Conservation (phyloP, 2,797 vertebrate species). For the Furcifer pardalis region DNA sequence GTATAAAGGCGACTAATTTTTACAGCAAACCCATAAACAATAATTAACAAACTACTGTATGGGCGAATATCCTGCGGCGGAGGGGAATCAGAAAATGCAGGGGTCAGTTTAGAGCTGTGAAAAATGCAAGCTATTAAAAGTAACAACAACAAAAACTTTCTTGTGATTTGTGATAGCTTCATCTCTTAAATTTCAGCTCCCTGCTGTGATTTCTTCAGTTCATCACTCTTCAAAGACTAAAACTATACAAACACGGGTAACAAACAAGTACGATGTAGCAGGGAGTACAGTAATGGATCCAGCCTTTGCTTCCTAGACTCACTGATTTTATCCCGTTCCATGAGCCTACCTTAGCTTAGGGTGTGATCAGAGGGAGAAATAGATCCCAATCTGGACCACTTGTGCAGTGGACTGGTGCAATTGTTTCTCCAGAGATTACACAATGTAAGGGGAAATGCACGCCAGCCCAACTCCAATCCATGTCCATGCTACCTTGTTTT, state of each 20-base stretch:
- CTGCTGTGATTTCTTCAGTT: background rate
- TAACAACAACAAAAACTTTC: background rate
- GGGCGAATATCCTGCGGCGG: slow-evolving; percentile 62
- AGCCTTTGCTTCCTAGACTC: background rate
- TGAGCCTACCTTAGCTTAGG: background rate
- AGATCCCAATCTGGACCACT: too few relatives aligned
- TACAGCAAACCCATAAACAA: slow-evolving; percentile 71
- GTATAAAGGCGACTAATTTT: slow-evolving; percentile 73
- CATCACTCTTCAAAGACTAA: background rate
- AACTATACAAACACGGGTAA: background rate
- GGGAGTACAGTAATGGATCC: background rate
- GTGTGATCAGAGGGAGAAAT: too few relatives aligned
- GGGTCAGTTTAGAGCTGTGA: slow-evolving; percentile 24
- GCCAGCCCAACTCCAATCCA: too few relatives aligned
- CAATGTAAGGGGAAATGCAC: too few relatives aligned
- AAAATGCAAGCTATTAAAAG: background rate
- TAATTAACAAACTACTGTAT: slow-evolving; percentile 68
- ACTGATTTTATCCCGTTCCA: background rate
- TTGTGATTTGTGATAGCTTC: background rate
- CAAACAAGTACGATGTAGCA: background rate
- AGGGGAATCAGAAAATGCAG: slow-evolving; percentile 53
- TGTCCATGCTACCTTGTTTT: too few relatives aligned
- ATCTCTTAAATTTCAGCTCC: background rate
- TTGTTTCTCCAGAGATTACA: too few relatives aligned
- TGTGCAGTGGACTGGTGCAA: too few relatives aligned